Evolutionary conservation across 2,797 vertebrate species (phyloP), one percentile per base, ranked within the genome.

Genomic region (Balearica regulorum): DNA sequence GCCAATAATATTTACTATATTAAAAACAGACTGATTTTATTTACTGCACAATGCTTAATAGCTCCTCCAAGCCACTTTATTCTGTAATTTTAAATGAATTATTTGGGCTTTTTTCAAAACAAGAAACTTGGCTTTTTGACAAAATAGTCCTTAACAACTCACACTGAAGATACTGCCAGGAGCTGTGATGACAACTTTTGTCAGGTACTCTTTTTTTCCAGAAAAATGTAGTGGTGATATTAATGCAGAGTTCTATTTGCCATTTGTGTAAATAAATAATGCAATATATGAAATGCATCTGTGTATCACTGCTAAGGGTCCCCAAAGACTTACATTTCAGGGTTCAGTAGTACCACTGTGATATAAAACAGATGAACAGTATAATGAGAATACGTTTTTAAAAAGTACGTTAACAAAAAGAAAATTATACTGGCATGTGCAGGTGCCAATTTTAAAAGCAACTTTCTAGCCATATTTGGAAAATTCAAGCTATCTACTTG

Each of bases 11-110:
- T 83, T 92, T 95, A 72, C 91, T 92, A 10, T 83, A 84, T 83
- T 89, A 90, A 94, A 95, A 88, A 0, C 29, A 78, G 85, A 54
- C 29, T 83, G 72, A 89, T 87, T 88, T 93, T 94, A 90, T 95
- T 94, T 93, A 84, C 60, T 65, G 51, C 58, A 33, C 49, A 70
- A n/a, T 66, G 35, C 62, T 89, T 94, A 86, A 78, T 65, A 86
- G 54, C 21, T 87, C 72, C 72, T 95, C 61, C 73, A 91, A 94
- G 33, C 13, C 51, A 88, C 72, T 90, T 86, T 44, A 79, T 75
- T 65, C 79, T 88, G 37, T 53, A 88, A 89, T 93, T 95, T 87
- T 54, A 90, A 86, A 94, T 83, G 1, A 86, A 85, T 75, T 85
- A 9, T 85, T 89, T 61, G 53, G 60, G 37, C 31, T 88, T 84